phyloP scores from a whole-genome alignment of 2,797 vertebrate species.

The Glyptemys insculpta region DNA sequence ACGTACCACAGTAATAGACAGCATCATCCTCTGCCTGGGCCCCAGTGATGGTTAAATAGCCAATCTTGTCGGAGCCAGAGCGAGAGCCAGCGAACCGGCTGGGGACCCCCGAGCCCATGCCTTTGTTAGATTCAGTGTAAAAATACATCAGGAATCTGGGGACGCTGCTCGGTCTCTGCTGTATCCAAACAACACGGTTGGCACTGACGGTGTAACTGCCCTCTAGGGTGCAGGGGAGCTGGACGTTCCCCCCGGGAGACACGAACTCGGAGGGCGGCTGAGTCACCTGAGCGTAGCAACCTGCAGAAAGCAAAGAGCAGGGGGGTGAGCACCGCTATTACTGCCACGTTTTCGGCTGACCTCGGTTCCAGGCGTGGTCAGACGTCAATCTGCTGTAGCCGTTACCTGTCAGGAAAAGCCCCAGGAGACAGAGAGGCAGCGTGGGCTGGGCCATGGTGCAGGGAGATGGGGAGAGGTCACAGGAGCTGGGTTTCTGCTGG shows the following conservation, averaged over 20 bases:
- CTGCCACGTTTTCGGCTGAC: too few relatives aligned
- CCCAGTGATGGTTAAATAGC: not conserved
- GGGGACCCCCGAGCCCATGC: conserved; percentile 1
- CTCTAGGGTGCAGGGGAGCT: conserved; percentile 45
- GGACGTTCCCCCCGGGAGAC: conserved; percentile 14
- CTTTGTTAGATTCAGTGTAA: conserved; percentile 33
- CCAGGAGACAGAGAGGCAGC: too few relatives aligned
- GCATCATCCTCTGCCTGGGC: too few relatives aligned
- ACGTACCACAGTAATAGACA: too few relatives aligned
- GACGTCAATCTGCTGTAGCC: not conserved
- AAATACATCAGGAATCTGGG: conserved; percentile 55
- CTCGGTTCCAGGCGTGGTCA: not conserved
- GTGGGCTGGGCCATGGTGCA: too few relatives aligned
- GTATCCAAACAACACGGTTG: conserved; percentile 52
- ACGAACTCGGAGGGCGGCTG: too few relatives aligned
- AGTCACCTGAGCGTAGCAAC: too few relatives aligned
- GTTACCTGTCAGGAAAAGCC: too few relatives aligned
- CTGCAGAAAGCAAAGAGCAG: too few relatives aligned
- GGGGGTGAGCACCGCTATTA: too few relatives aligned
- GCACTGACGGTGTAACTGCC: not conserved
- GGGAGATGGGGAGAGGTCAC: too few relatives aligned
- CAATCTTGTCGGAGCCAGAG: not conserved
- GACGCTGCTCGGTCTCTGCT: conserved; percentile 9
- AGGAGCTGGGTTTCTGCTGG: too few relatives aligned
- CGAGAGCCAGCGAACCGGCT: conserved; percentile 54